Conservation (phyloP, 2,113 vertebrate species). For the Scopus umbretta region DNA sequence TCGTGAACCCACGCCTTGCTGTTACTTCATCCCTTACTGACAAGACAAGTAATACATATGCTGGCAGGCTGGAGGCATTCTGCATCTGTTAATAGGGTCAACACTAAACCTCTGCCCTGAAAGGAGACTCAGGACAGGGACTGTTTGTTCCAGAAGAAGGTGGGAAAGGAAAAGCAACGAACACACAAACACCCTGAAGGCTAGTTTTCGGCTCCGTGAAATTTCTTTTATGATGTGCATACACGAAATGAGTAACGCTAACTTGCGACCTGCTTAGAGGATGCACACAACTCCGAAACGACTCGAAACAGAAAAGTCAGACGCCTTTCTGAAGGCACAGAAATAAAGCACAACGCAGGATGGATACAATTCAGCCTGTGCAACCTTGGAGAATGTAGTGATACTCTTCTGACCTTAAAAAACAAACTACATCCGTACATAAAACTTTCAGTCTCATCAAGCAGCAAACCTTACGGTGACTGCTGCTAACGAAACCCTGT, state of each 20-base stretch:
- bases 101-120: background rate
- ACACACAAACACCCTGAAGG: background rate
- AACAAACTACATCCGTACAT: background rate
- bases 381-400: background rate
- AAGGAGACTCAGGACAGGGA: background rate
- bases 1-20: background rate
- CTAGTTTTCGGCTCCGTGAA: background rate
- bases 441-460: background rate
- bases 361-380: background rate
- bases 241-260: background rate
- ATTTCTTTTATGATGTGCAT: background rate
- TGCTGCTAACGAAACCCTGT: background rate
- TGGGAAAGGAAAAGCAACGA: background rate
- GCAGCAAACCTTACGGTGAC: rapidly evolving
- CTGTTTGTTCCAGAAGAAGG: background rate
- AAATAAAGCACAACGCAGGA: background rate
- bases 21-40: background rate
- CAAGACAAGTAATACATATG: background rate
- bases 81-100: background rate
- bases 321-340: background rate
- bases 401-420: background rate
- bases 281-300: background rate
- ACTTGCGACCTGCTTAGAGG: background rate
- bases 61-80: background rate
- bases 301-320: background rate